Base-by-base conservation (phyloP, 2,888 invertebrate genomes). In the Synergus gifuensis region DNA sequence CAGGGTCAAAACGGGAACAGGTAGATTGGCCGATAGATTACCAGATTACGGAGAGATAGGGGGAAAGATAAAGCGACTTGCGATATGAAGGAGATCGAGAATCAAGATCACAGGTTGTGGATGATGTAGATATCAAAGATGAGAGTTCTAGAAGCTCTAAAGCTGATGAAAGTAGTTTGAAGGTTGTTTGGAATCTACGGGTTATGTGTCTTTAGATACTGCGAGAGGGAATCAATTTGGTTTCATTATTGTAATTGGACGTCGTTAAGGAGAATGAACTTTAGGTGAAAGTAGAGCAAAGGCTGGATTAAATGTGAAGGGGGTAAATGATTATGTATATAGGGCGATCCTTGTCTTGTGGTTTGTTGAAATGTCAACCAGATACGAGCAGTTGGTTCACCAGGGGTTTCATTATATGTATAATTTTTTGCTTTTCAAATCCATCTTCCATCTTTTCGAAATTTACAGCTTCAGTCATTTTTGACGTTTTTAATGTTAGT, bases 1-100 rank as follows among this genome's bases (percentile, higher is more conserved):
- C 86, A 85, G 86, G 87, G 86, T 86, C 84, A 83, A 81, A 81
- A 76, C 79, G 54, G 28, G 73, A 69, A 54, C 73, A 73, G 73
- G 73, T 73, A 73, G 73, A 73, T 73, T 73, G 73, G 73, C 40
- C 54, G 54, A 73, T 73, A 54, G 73, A 54, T 73, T 73, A 73
- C 73, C 49, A 73, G 73, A 73, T 73, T 73, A 73, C 28, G 4
- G 40, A 40, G n/a, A 42, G 66, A 66, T 66, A 66, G 11, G 28
- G 49, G 46, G 69, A n/a, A 36, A 36, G 73, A 73, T 73, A 73
- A 73, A 49, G 69, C 22, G 49, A 22, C 49, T 73, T 73, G 36
- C 1, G 28, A 22, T 46, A 46, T 46, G 14, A 8, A 67, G 18
- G 63, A 66, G 66, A 66, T 42, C 66, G 18, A 66, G 66, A 49